Evolutionary conservation across 2,113 vertebrate species (phyloP), one percentile per base, ranked within the genome.

Genomic region (Pomatorhinus ruficollis): DNA sequence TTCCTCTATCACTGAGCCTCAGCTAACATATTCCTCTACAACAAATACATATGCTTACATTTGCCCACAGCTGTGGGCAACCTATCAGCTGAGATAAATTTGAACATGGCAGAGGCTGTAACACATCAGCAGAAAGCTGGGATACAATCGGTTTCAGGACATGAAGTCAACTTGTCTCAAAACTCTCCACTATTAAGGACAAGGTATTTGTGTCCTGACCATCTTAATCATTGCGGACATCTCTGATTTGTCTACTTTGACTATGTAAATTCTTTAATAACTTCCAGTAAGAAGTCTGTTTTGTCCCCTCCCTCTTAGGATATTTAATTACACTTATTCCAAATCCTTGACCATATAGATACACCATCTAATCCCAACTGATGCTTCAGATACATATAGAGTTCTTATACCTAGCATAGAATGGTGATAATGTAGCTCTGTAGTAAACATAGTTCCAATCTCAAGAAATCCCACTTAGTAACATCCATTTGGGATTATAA

Each of bases 21-120:
- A 70, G 28, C 45, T 84, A 63, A 30, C 20, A n/a, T 15, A 76
- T 33, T 66, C 20, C 30, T 77, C 35, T 50, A 42, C 4, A 21
- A 72, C 1, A 0, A 66, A 76, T 4, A 54, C 2, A 37, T 14
- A 59, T 25, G 25, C 3, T 28, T n/a, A 54, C 0, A 60, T 68
- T 52, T 64, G 49, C 35, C 44, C 4, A 2, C 52, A 68, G 11
- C 1, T 71, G 18, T 30, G 35, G 18, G 30, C 59, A 87, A 54
- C 15, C 1, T 28, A 71, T 24, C 33, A 60, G 54, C 63, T 50
- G 37, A 74, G 47, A 81, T 24, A 85, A 82, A 87, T 27, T 24
- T 72, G 39, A 85, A 64, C 22, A 20, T 12, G 33, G 49, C 69
- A 70, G 15, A 79, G 60, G 24, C n/a, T 72, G 66, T 27, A 47